Conservation (phyloP, 2,888 invertebrate genomes). For the Agapetus fuscipes region DNA sequence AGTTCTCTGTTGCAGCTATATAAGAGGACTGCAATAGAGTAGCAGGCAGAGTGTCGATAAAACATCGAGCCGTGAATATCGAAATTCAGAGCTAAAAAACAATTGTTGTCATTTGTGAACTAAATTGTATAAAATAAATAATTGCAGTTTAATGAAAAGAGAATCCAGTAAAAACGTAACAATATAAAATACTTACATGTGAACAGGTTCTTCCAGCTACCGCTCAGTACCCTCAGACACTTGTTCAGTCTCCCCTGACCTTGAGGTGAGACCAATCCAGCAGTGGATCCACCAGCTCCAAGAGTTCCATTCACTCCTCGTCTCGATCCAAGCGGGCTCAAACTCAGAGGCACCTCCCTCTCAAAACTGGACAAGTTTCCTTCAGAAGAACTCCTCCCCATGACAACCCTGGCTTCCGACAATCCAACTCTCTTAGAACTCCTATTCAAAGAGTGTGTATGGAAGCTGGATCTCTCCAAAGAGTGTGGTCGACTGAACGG, state of each 20-base stretch:
- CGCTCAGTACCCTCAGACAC: conserved; percentile 64
- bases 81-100: too few species aligned
- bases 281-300: conserved; percentile 27
- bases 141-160: too few species aligned
- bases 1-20: too few species aligned
- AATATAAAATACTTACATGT: conserved; percentile 50
- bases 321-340: conserved; percentile 18
- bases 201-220: conserved; percentile 71
- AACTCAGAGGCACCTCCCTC: conserved; percentile 17
- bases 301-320: conserved; percentile 25
- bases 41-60: too few species aligned
- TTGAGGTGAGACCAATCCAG: conserved; percentile 29
- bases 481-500: conserved; percentile 30
- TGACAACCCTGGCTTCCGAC: conserved; percentile 27
- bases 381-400: conserved; percentile 62
- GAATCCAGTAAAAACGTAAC: background rate
- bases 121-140: too few species aligned
- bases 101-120: too few species aligned
- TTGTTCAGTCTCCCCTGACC: conserved; percentile 46
- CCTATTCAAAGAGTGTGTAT: conserved; percentile 34
- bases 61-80: too few species aligned
- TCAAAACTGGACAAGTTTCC: conserved; percentile 48
- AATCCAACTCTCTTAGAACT: conserved; percentile 25
- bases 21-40: too few species aligned
- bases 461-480: conserved; percentile 30